These are phyloP conservation scores for Prosapia bicincta DNA, from an alignment of 2,888 invertebrate genomes.

Conservation along the genomic window DNA sequence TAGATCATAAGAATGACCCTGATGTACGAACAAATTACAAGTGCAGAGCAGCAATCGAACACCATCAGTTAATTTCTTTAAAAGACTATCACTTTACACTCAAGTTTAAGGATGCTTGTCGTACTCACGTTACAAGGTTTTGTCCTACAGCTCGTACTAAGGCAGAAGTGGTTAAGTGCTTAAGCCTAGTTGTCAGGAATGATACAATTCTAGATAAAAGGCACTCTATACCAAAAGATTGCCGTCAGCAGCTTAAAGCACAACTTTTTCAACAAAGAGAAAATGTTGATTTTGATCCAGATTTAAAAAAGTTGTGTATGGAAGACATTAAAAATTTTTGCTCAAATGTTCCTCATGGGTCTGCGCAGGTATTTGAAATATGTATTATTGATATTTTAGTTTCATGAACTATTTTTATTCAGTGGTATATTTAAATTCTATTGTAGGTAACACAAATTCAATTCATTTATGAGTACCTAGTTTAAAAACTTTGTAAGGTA, in stretches of 20 bases:
- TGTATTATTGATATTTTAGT: no score
- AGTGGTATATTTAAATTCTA: no score
- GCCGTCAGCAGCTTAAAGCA: constrained; percentile 84
- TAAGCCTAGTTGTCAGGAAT: constrained; percentile 88
- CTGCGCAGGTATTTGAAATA: constrained; percentile 53
- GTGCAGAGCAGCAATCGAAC: constrained; percentile 92
- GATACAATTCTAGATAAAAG: constrained; percentile 74
- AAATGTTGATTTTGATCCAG: constrained; percentile 80
- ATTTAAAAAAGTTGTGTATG: constrained; percentile 76
- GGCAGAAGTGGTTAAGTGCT: constrained; percentile 63
- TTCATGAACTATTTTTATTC: no score
- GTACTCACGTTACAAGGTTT: constrained; percentile 64
- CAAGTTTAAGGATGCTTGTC: constrained; percentile 93
- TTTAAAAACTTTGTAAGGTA: no score
- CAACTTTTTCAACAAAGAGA: constrained; percentile 92
- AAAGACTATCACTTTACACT: constrained; percentile 92
- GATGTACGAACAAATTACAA: constrained; percentile 73
- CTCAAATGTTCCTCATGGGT: constrained; percentile 61
- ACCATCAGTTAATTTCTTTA: constrained; percentile 91
- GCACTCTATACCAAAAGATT: constrained; percentile 80
- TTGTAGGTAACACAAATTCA: no score
- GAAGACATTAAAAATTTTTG: constrained; percentile 75
- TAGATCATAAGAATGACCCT: constrained; percentile 84
- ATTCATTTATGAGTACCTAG: no score
- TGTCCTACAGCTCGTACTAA: constrained; percentile 70